A percentile compares a stretch with the other conserved stretches of the same genome.
These are phyloP conservation scores for Ardeotis arabs DNA, from an alignment of 2,113 vertebrate species.

Conservation along the genomic window DNA sequence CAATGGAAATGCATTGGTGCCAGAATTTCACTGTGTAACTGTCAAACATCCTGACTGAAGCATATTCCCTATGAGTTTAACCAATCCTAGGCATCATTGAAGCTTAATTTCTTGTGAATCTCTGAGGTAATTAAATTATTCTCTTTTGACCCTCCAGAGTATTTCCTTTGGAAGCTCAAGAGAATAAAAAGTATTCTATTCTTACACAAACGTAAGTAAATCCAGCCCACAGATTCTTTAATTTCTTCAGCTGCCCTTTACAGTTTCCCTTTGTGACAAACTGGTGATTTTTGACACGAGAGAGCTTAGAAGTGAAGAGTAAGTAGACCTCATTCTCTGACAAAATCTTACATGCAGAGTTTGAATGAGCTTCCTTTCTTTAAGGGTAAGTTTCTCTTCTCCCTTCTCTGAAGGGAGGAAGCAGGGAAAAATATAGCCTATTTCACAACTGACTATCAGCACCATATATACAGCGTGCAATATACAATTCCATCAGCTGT, in stretches of 20 bases:
- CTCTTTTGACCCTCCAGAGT: background rate
- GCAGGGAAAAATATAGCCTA: background rate
- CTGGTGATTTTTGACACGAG: background rate
- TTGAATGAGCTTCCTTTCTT: background rate
- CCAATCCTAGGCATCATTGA: slow-evolving; percentile 1
- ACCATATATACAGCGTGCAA: background rate
- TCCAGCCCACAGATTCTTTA: background rate
- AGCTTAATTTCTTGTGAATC: slow-evolving; percentile 54
- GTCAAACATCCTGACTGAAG: slow-evolving; percentile 15
- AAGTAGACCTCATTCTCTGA: background rate
- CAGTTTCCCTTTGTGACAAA: background rate
- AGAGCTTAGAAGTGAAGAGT: background rate
- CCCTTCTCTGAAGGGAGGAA: background rate
- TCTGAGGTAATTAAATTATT: slow-evolving; percentile 42
- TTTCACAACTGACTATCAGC: background rate
- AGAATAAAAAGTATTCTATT: slow-evolving; percentile 29
- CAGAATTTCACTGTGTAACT: background rate
- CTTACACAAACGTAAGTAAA: slow-evolving; percentile 1
- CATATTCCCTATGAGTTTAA: slow-evolving; percentile 27
- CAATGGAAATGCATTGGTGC: background rate
- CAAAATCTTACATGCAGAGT: background rate
- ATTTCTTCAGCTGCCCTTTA: slow-evolving; percentile 35
- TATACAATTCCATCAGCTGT: background rate
- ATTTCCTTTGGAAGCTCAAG: slow-evolving; percentile 36
- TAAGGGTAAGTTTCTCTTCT: background rate